Conservation (phyloP, 2,888 invertebrate genomes). For the Mythimna vitellina region DNA sequence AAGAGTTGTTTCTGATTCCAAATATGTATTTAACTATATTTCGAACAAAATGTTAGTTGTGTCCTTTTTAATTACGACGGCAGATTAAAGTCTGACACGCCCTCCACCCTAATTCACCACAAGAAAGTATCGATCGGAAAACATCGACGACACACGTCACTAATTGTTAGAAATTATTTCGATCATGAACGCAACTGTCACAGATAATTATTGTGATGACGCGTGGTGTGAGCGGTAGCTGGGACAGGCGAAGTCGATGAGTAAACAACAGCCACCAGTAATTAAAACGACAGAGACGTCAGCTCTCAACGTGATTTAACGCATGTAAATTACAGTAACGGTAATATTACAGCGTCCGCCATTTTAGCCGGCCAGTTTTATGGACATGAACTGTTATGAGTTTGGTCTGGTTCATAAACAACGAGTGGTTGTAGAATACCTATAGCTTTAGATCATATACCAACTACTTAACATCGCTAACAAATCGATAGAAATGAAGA, state of each 20-base stretch:
- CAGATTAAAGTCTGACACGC: too few relatives aligned
- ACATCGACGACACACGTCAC: background rate
- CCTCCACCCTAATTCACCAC: background rate
- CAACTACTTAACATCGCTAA: slow-evolving; percentile 10
- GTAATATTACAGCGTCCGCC: slow-evolving; percentile 1
- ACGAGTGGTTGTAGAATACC: slow-evolving; percentile 6
- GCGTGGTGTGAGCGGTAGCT: slow-evolving; percentile 24
- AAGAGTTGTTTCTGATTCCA: too few relatives aligned
- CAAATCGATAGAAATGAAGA: background rate
- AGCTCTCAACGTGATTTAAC: slow-evolving; percentile 25
- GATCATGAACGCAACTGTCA: slow-evolving; percentile 19
- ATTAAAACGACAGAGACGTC: slow-evolving; percentile 41
- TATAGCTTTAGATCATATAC: background rate
- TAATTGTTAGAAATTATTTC: slow-evolving; percentile 21
- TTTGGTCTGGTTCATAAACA: slow-evolving; percentile 23
- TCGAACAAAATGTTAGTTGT: too few relatives aligned
- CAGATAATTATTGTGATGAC: slow-evolving; percentile 43
- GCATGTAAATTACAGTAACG: slow-evolving; percentile 19
- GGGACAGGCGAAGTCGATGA: slow-evolving; percentile 12
- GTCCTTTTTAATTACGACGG: too few relatives aligned
- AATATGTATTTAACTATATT: too few relatives aligned
- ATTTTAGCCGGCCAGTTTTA: slow-evolving; percentile 26
- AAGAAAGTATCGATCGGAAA: background rate
- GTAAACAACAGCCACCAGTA: slow-evolving; percentile 33
- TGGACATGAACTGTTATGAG: slow-evolving; percentile 18